Base-by-base conservation (phyloP, 2,888 invertebrate genomes). In the Coenonympha arcania region DNA sequence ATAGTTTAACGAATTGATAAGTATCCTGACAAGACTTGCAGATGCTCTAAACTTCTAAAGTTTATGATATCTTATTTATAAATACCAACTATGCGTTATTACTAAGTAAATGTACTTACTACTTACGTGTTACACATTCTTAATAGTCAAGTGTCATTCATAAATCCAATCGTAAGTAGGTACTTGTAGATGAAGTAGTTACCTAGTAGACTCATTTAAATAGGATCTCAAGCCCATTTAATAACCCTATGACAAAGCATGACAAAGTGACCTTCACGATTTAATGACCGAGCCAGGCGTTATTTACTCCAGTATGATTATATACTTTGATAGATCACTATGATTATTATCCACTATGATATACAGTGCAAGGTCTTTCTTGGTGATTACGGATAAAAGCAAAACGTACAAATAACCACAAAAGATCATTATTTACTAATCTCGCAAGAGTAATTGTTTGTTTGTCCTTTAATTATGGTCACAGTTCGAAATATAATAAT, bases 271-370 rank as follows among this genome's bases (percentile, higher is more conserved):
- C 55, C 55, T 55, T 50, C 42, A 28, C 18, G n/a, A 31, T 50
- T 50, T 55, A 55, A 55, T 48, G 43, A 48, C 43, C 40, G 28
- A 34, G 44, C 41, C 19, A 19, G 33, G 36, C 20, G 34, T 34
- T 40, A 40, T 52, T 49, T 50, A 43, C 43, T 47, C 48, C 50
- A 28, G 41, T 55, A 50, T 43, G 52, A 47, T 39, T 44, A 50
- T 50, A 50, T 50, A 39, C 28, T 50, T 49, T 56, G 52, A 58
- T 41, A 50, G 43, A 58, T 57, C 47, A 54, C 36, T 47, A 50
- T 58, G 47, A 54, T 55, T 55, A 54, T 55, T 55, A 36, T 9
- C 15, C 9, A 16, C 30, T 33, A 52, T 54, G 9, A 36, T 33
- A 54, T 48, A n/a, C 37, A 33, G 52, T 47, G 50, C 55, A 48